phyloP scores from a whole-genome alignment of 2,113 vertebrate species.

The Mustelus asterias region DNA sequence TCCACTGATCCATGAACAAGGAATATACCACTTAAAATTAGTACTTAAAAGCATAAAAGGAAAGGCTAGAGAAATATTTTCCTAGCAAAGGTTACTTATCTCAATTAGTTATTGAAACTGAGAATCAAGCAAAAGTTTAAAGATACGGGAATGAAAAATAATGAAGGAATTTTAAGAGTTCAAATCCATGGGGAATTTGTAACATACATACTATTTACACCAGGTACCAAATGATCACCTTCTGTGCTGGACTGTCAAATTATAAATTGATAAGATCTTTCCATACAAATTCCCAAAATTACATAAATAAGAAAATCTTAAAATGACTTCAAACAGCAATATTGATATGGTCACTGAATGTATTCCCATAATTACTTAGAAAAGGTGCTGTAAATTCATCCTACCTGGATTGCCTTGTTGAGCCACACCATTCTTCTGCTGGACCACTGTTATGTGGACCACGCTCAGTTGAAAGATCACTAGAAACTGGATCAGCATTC shows the following conservation, averaged over 20 bases:
- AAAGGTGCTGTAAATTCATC: conserved; percentile 19
- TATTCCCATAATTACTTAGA: neutral
- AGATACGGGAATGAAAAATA: neutral
- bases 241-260: neutral
- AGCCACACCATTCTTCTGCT: conserved; percentile 84
- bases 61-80: neutral
- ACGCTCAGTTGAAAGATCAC: conserved; percentile 73
- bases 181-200: neutral
- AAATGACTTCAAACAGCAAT: neutral
- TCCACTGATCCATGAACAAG: neutral
- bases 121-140: neutral
- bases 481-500: conserved; percentile 84
- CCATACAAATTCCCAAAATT: neutral
- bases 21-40: neutral
- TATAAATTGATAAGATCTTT: neutral
- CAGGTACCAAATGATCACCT: neutral
- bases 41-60: neutral
- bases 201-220: neutral
- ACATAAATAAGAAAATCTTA: neutral
- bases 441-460: conserved; percentile 79
- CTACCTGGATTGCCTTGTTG: conserved; percentile 86
- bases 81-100: neutral
- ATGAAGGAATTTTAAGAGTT: neutral
- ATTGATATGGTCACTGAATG: neutral
- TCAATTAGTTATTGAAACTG: neutral